Evolutionary conservation across 2,113 vertebrate species (phyloP).

Genomic region (Baryphthengus martii): DNA sequence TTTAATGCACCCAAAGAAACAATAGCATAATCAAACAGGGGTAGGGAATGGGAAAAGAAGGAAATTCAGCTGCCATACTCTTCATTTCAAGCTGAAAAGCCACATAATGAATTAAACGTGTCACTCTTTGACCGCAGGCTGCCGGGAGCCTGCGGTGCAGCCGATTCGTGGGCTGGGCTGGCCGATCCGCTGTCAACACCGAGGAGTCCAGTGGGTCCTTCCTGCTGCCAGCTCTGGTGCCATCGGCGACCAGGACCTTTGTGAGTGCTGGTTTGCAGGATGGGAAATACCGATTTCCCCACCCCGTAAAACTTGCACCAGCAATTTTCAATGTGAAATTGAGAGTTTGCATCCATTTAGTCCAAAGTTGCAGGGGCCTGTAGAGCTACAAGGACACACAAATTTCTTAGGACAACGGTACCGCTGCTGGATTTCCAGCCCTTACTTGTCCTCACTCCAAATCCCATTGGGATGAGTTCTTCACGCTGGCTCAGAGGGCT

Average conservation of each 20-base stretch:
- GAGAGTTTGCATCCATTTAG: background rate
- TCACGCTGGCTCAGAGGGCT: background rate
- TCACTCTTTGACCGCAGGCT: background rate
- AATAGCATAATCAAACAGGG: background rate
- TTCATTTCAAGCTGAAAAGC: background rate
- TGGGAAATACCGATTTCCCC: background rate
- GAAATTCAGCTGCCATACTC: background rate
- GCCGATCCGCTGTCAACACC: background rate
- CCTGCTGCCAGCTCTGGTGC: accelerated
- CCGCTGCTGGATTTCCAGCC: background rate
- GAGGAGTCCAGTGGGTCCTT: background rate
- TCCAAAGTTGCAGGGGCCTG: background rate
- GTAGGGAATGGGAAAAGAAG: background rate
- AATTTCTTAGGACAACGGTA: accelerated
- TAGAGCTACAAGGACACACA: background rate
- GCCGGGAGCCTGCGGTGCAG: background rate
- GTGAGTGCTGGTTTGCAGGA: background rate
- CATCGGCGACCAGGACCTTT: background rate
- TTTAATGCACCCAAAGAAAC: background rate
- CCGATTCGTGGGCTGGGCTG: background rate
- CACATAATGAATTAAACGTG: background rate
- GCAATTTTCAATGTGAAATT: accelerated
- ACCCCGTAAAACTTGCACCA: no score
- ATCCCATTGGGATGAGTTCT: background rate
- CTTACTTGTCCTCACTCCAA: background rate